Conservation (phyloP, 2,113 vertebrate species). For the Rhodinocichla rosea region DNA sequence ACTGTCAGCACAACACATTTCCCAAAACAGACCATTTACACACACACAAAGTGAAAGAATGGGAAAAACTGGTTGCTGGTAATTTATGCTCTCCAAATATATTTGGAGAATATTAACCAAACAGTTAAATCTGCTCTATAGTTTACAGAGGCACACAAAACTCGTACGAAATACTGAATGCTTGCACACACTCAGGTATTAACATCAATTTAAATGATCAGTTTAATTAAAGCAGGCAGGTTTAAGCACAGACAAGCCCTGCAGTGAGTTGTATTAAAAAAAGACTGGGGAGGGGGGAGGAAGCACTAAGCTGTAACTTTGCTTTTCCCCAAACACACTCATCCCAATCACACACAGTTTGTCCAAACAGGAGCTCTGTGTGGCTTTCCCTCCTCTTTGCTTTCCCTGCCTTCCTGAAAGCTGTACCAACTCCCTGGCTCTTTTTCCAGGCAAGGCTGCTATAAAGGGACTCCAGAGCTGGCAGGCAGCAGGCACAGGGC, state of each 20-base stretch:
- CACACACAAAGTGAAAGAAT: background rate
- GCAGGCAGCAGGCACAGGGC: background rate
- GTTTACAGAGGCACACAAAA: background rate
- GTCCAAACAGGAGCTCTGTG: background rate
- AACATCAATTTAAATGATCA: background rate
- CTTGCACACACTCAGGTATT: background rate
- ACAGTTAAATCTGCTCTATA: background rate
- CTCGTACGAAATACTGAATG: background rate
- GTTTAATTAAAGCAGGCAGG: background rate
- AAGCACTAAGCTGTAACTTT: background rate
- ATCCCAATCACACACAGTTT: background rate
- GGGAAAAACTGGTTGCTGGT: background rate
- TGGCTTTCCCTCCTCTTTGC: background rate
- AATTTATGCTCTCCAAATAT: background rate
- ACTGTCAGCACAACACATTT: background rate
- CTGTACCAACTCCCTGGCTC: conserved; percentile 1
- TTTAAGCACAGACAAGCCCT: background rate
- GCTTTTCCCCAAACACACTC: background rate
- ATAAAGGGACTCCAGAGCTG: background rate
- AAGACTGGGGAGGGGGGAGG: accelerated
- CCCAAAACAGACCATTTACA: background rate
- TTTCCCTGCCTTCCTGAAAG: background rate
- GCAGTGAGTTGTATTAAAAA: background rate
- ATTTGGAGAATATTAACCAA: background rate
- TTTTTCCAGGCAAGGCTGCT: background rate